phyloP scores from a whole-genome alignment of 64 coral and sea anemone species.

The Actinia tenebrosa region DNA sequence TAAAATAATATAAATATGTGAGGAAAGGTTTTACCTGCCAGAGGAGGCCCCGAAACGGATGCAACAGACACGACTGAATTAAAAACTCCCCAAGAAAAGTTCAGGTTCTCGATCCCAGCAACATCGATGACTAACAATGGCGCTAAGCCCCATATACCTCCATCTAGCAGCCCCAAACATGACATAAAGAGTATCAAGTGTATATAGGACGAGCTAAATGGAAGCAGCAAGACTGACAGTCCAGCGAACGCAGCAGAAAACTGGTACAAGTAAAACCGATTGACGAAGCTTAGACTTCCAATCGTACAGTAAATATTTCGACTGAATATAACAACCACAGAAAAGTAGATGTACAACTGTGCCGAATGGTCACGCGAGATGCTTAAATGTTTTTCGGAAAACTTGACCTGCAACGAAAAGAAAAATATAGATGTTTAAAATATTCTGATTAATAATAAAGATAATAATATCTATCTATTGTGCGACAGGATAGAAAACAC shows the following conservation, averaged over 20 bases:
- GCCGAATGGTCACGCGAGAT: conserved; percentile 13
- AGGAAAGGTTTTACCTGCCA: conserved; percentile 34
- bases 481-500: too few relatives aligned
- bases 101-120: conserved; percentile 14
- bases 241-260: conserved; percentile 15
- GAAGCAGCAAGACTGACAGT: conserved; percentile 11
- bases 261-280: conserved; percentile 46
- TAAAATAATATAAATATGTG: neutral
- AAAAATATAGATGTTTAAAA: neutral
- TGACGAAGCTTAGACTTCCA: conserved; percentile 25
- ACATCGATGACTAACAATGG: conserved; percentile 6
- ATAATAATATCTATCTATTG: too few relatives aligned
- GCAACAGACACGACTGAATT: neutral
- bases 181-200: conserved; percentile 2
- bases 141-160: conserved; percentile 5
- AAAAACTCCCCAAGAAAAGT: conserved; percentile 22
- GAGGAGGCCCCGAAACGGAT: conserved; percentile 10
- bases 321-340: conserved; percentile 31
- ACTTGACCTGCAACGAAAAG: conserved; percentile 22
- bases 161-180: conserved; percentile 34
- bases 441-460: too few relatives aligned
- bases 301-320: conserved; percentile 35
- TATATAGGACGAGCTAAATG: conserved; percentile 6
- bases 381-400: conserved; percentile 20
- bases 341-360: conserved; percentile 28